phyloP scores from a whole-genome alignment of 2,888 invertebrate species.

The Drosophila kuntzei region DNA sequence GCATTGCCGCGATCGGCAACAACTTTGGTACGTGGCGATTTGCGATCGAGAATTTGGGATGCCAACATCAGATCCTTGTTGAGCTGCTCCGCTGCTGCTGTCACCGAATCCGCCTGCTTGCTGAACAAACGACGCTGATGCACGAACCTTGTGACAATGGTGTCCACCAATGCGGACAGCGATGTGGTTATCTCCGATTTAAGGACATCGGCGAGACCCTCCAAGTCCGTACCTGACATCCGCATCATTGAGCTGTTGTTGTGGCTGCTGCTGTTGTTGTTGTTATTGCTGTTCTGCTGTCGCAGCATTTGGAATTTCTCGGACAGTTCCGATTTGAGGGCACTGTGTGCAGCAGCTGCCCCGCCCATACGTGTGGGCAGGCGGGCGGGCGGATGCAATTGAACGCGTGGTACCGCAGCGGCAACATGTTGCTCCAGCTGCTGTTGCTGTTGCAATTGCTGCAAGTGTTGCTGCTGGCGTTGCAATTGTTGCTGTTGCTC shows the following conservation, averaged over 20 bases:
- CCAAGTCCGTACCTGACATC: conserved; percentile 92
- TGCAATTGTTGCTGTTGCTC: conserved; percentile 85
- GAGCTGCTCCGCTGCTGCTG: conserved; percentile 92
- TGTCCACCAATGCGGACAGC: conserved; percentile 93
- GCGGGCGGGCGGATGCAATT: conserved; percentile 82
- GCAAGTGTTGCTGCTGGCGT: conserved; percentile 85
- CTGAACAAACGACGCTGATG: conserved; percentile 92
- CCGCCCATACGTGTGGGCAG: conserved; percentile 80
- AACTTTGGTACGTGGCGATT: conserved; percentile 89
- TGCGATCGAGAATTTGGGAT: conserved; percentile 92
- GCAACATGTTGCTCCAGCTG: conserved; percentile 74
- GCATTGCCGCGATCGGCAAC: conserved; percentile 81
- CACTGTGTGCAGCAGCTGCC: conserved; percentile 75
- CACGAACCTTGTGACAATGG: conserved; percentile 93
- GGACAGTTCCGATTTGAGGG: conserved; percentile 89
- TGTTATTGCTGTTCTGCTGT: conserved; percentile 86
- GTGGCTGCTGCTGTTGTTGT: conserved; percentile 87
- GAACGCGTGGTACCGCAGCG: conserved; percentile 74
- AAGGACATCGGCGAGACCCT: conserved; percentile 95
- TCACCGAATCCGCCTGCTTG: conserved; percentile 91
- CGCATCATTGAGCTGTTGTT: conserved; percentile 89
- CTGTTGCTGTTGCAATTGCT: conserved; percentile 86
- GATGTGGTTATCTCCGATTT: conserved; percentile 96
- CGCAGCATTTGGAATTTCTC: conserved; percentile 92
- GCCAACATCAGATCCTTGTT: conserved; percentile 94